phyloP scores from a whole-genome alignment of 2,113 vertebrate species.

The Phoxinus phoxinus region DNA sequence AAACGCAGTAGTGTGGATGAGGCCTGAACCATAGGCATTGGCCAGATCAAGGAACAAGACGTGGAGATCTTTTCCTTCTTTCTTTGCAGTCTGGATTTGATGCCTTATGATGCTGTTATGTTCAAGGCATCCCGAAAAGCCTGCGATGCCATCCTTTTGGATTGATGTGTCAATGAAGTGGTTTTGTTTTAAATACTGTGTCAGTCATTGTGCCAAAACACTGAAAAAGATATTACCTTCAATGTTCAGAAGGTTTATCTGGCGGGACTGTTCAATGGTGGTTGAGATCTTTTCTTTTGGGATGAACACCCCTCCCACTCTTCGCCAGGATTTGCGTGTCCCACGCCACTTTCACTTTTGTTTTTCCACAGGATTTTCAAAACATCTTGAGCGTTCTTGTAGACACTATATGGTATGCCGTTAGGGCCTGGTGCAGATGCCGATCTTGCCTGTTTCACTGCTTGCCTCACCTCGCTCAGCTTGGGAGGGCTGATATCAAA shows the following conservation, averaged over 20 bases:
- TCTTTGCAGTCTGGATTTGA: too few relatives aligned
- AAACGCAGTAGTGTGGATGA: too few relatives aligned
- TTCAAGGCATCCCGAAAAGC: too few relatives aligned
- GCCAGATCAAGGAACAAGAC: too few relatives aligned
- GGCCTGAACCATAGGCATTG: too few relatives aligned
- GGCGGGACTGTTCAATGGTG: conserved; percentile 32
- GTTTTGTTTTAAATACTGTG: too few relatives aligned
- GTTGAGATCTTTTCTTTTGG: conserved; percentile 28
- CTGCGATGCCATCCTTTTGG: too few relatives aligned
- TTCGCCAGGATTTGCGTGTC: conserved; percentile 25
- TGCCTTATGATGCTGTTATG: too few relatives aligned
- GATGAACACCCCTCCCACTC: conserved; percentile 35
- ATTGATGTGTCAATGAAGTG: too few relatives aligned
- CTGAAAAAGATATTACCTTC: conserved; percentile 54
- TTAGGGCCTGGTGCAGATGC: conserved; percentile 40
- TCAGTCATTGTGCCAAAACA: conserved; percentile 2
- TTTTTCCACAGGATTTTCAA: background rate
- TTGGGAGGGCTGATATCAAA: conserved; percentile 26
- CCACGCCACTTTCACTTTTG: conserved; percentile 25
- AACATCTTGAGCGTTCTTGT: conserved; percentile 46
- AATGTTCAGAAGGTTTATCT: conserved; percentile 45
- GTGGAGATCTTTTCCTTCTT: too few relatives aligned
- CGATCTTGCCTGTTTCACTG: conserved; percentile 26
- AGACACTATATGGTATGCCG: conserved; percentile 38
- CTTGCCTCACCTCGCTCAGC: conserved; percentile 44